A percentile compares a stretch with the other conserved stretches of the same genome.
Conservation (phyloP, 2,113 vertebrate genomes). For the Ailuropoda melanoleuca region DNA sequence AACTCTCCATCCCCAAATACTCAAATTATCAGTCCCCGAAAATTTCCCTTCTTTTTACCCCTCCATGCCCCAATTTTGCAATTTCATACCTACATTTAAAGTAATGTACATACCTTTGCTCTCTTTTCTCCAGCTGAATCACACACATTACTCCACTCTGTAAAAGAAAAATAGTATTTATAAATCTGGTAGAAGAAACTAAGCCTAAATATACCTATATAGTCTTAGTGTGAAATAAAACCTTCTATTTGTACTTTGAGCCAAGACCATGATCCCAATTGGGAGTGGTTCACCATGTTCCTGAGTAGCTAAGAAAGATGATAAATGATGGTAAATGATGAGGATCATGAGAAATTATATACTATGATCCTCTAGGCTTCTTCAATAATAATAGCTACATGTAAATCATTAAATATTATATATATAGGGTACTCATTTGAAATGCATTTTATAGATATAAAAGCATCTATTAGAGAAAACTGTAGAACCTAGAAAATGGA, state of each 20-base stretch:
- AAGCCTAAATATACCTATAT: neutral
- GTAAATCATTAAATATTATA: neutral
- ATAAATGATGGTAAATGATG: neutral
- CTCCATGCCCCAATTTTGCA: neutral
- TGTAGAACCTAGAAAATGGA: neutral
- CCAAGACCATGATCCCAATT: neutral
- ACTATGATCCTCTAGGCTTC: neutral
- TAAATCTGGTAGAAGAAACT: neutral
- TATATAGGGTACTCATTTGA: neutral
- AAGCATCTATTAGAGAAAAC: neutral
- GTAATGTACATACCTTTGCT: neutral
- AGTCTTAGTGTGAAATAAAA: neutral
- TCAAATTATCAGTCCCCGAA: neutral
- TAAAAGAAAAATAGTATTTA: neutral
- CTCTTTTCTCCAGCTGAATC: neutral
- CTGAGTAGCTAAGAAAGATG: neutral
- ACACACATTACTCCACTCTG: neutral
- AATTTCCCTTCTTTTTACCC: too few relatives aligned
- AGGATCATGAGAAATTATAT: neutral
- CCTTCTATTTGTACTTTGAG: neutral
- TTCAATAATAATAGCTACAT: neutral
- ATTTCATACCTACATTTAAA: neutral
- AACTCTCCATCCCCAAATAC: neutral
- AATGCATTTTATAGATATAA: neutral
- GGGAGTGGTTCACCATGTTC: neutral